These are phyloP conservation scores for Gambusia affinis DNA, from an alignment of 2,113 vertebrate genomes.

Conservation along the genomic window DNA sequence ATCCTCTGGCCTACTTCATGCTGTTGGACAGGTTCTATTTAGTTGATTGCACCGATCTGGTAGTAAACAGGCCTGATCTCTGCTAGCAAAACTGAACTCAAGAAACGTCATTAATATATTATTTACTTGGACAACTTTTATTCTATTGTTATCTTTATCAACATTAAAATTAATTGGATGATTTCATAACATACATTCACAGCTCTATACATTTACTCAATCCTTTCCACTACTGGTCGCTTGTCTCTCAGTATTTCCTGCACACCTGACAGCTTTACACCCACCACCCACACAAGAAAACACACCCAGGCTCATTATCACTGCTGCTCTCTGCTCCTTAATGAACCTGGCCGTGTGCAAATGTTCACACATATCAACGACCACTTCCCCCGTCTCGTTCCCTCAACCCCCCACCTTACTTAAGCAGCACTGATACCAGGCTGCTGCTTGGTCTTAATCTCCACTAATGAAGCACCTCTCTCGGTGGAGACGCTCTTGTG, in stretches of 20 bases:
- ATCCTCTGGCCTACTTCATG: not conserved
- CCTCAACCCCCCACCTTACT: constrained; percentile 22
- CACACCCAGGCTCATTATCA: constrained; percentile 52
- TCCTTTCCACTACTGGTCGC: constrained; percentile 22
- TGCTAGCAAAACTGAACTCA: not conserved
- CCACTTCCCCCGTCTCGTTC: constrained; percentile 22
- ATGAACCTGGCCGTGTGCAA: constrained; percentile 55
- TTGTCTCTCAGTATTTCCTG: constrained; percentile 49
- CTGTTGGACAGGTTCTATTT: not conserved
- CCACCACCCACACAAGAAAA: constrained; percentile 31
- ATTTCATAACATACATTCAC: not conserved
- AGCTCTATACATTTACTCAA: not conserved
- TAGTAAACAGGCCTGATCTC: not conserved
- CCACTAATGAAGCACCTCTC: constrained; percentile 63
- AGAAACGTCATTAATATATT: not conserved
- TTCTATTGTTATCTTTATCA: not conserved
- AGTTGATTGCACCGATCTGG: not conserved
- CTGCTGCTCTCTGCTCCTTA: constrained; percentile 47
- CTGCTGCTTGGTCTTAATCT: constrained; percentile 51
- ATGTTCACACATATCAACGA: constrained; percentile 48
- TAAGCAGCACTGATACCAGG: constrained; percentile 38
- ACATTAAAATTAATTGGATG: not conserved
- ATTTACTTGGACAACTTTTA: not conserved
- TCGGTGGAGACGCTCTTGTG: constrained; percentile 40
- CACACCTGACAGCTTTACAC: constrained; percentile 61